Evolutionary conservation across 2,797 vertebrate genomes (phyloP).

Genomic region (Gallinago nigripennis): DNA sequence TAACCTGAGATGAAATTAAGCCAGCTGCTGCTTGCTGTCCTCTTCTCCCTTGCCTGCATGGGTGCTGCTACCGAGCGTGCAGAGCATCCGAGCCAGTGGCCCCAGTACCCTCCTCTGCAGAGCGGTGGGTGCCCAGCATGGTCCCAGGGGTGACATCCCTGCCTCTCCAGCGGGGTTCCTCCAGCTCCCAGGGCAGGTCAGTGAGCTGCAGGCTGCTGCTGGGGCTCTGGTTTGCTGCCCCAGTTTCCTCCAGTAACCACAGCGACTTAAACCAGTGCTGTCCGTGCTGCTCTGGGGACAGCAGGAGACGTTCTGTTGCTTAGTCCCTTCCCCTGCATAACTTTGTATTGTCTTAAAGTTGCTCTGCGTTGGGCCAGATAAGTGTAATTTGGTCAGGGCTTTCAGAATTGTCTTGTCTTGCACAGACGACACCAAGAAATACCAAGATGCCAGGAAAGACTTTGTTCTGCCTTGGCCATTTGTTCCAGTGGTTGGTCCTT

Average conservation of each 20-base stretch:
- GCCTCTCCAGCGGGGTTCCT: not conserved
- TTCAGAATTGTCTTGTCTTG: not conserved
- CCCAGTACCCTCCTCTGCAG: not conserved
- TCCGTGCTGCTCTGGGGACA: not conserved
- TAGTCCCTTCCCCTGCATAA: not conserved
- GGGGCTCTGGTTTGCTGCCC: not conserved
- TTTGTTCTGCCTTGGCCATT: not conserved
- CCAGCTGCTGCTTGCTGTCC: fast-evolving
- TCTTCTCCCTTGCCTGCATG: not conserved
- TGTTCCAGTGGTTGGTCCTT: not conserved
- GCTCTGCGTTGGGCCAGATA: not conserved
- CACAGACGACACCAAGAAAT: not conserved
- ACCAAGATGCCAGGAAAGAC: not conserved
- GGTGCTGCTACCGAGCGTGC: not conserved
- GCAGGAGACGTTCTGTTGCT: too few species aligned
- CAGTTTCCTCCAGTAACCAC: not conserved
- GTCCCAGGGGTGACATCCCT: not conserved
- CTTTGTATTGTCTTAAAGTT: not conserved
- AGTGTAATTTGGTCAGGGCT: not conserved
- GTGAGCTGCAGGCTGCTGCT: not conserved
- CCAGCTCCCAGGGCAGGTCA: not conserved
- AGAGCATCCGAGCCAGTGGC: not conserved
- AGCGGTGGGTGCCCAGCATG: not conserved
- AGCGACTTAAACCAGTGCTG: too few species aligned
- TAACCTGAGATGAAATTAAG: conserved; percentile 13